Conservation (phyloP, 2,113 vertebrate genomes). For the Neomonachus schauinslandi region DNA sequence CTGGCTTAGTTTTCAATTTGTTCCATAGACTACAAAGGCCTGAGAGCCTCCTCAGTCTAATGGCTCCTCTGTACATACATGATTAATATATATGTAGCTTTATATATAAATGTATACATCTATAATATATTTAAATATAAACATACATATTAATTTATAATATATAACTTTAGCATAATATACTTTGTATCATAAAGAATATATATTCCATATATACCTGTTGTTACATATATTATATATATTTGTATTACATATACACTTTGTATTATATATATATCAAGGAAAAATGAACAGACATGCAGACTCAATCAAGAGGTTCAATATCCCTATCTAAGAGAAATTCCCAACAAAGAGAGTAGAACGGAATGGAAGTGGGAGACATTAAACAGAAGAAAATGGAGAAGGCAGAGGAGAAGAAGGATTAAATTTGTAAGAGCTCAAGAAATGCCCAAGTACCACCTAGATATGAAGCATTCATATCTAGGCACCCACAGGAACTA, state of each 20-base stretch:
- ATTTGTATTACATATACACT: neutral
- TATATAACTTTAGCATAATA: neutral
- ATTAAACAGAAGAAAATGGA: neutral
- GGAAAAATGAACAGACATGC: neutral
- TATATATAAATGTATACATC: neutral
- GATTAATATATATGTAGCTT: neutral
- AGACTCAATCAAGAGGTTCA: neutral
- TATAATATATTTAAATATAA: neutral
- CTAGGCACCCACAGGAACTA: neutral
- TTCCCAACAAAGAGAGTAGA: neutral
- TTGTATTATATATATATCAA: neutral
- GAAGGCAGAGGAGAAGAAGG: neutral
- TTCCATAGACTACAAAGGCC: neutral
- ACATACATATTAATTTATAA: neutral
- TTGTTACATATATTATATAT: neutral
- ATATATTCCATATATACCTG: neutral
- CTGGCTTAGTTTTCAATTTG: neutral
- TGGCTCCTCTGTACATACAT: neutral
- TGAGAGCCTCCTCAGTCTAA: neutral
- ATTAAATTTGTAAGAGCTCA: neutral
- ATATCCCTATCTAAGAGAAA: neutral
- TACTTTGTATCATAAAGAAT: neutral
- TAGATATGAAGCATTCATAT: neutral
- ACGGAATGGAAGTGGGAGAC: neutral
- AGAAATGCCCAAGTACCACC: neutral